A percentile compares a stretch with the other conserved stretches of the same genome.
Conservation (phyloP, 2,797 vertebrate genomes). For the Poeciliopsis gracilis region DNA sequence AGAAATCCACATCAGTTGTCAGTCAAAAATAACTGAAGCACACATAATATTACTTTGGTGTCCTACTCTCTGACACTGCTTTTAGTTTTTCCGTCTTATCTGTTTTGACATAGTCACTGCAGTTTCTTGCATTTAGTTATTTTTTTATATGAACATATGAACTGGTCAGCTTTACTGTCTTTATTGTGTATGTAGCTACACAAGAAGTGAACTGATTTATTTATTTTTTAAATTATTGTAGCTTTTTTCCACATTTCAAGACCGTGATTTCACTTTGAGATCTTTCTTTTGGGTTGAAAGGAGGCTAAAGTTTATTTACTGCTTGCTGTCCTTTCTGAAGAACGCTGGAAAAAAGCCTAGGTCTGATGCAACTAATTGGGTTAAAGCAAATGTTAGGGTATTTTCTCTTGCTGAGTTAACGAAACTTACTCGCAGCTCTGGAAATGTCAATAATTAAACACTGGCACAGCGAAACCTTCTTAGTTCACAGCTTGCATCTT, state of each 20-base stretch:
- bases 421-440: conserved; percentile 66
- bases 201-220: background rate
- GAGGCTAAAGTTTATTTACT: conserved; percentile 42
- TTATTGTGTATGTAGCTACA: background rate
- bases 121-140: background rate
- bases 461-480: conserved; percentile 66
- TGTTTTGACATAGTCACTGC: conserved; percentile 5
- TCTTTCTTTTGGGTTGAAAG: conserved; percentile 21
- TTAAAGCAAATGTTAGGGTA: conserved; percentile 59
- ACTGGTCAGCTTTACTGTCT: background rate
- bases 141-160: background rate
- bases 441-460: conserved; percentile 83
- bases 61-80: conserved; percentile 24
- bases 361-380: conserved; percentile 64
- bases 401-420: conserved; percentile 74
- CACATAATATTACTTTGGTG: conserved; percentile 27
- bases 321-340: conserved; percentile 33
- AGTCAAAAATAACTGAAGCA: conserved; percentile 44
- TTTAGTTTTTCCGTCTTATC: background rate
- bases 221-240: background rate
- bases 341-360: conserved; percentile 17
- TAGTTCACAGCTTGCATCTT: conserved; percentile 79
- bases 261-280: conserved; percentile 19
- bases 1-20: conserved; percentile 64
- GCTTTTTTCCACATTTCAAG: conserved; percentile 3